Evolutionary conservation across 2,797 vertebrate species (phyloP).

Genomic region (Arnoldichthys spilopterus): DNA sequence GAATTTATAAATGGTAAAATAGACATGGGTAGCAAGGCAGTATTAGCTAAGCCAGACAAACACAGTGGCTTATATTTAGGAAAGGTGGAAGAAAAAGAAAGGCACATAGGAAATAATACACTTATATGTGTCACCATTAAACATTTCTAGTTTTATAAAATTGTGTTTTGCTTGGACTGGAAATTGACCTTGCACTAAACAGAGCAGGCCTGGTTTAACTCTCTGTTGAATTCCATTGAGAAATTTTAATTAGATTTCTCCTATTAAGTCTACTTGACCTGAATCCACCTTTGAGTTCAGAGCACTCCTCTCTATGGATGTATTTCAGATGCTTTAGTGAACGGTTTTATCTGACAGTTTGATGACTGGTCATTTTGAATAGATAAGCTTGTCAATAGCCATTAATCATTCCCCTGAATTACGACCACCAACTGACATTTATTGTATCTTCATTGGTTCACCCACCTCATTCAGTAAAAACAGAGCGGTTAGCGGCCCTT

Average conservation of each 20-base stretch:
- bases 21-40: background rate
- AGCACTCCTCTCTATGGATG: background rate
- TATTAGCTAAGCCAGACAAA: background rate
- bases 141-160: background rate
- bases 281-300: background rate
- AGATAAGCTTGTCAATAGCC: background rate
- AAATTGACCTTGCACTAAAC: background rate
- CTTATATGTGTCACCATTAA: background rate
- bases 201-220: background rate
- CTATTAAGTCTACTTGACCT: background rate
- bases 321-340: background rate
- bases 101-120: background rate
- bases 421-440: too few relatives aligned
- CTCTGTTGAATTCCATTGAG: background rate
- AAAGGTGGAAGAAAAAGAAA: background rate
- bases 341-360: background rate
- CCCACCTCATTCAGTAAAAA: too few relatives aligned
- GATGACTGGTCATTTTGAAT: background rate
- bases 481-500: too few relatives aligned
- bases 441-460: too few relatives aligned
- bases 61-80: background rate
- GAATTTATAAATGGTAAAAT: background rate
- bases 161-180: background rate
- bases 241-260: conserved; percentile 5
- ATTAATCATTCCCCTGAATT: background rate